A percentile compares a stretch with the other conserved stretches of the same genome.
Conservation (phyloP, 2,113 vertebrate species). For the Pachycephala philippinensis region DNA sequence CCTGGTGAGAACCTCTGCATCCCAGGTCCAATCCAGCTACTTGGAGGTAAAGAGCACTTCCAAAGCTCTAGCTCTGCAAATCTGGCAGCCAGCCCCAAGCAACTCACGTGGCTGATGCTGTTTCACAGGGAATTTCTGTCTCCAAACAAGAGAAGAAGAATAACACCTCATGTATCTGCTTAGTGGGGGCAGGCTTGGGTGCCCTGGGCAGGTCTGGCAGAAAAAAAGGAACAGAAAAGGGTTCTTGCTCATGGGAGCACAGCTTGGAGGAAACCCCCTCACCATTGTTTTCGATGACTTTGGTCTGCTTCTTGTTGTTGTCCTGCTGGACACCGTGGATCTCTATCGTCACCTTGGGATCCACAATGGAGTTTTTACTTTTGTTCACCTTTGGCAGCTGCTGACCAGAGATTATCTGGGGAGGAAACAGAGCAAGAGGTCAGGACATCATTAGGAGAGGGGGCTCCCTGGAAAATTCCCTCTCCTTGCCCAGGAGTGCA, state of each 20-base stretch:
- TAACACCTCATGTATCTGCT: background rate
- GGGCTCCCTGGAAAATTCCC: background rate
- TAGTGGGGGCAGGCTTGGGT: background rate
- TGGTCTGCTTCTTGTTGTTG: slow-evolving; percentile 75
- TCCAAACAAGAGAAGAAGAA: background rate
- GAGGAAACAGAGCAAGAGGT: background rate
- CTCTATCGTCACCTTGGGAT: slow-evolving; percentile 88
- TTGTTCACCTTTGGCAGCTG: slow-evolving; percentile 93
- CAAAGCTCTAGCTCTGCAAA: background rate
- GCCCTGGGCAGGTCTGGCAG: background rate
- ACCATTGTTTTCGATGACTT: slow-evolving; percentile 89
- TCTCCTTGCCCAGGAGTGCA: background rate
- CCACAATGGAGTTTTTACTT: slow-evolving; percentile 89
- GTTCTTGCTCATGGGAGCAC: background rate
- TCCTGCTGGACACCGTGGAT: slow-evolving; percentile 82
- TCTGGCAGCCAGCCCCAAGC: background rate
- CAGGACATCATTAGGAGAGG: background rate
- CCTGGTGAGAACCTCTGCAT: background rate
- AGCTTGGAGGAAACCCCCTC: background rate
- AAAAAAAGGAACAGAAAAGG: background rate
- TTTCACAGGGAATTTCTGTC: background rate
- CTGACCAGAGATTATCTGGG: slow-evolving; percentile 92
- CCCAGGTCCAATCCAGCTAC: background rate
- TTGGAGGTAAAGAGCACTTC: background rate
- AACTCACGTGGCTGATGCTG: background rate